Evolutionary conservation across 2,888 invertebrate species (phyloP).

Genomic region (Xiphydria camelus): DNA sequence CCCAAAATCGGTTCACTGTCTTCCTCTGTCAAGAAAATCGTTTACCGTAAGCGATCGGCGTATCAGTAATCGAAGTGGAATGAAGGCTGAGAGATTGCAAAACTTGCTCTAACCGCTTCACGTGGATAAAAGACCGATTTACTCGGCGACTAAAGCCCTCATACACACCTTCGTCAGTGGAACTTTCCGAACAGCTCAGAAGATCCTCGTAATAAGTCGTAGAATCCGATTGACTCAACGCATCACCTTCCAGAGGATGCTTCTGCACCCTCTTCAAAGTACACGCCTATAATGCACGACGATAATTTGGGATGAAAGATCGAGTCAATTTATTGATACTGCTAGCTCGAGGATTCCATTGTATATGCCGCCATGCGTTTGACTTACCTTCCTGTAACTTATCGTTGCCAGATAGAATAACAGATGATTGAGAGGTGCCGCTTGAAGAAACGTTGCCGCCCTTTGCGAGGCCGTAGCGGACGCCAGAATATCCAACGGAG

Average conservation of each 20-base stretch:
- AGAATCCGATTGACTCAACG: slow-evolving; percentile 84
- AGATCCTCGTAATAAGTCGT: slow-evolving; percentile 97
- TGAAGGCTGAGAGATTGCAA: too few species aligned
- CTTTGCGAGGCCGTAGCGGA: slow-evolving; percentile 72
- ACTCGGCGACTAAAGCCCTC: too few species aligned
- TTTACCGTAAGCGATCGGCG: too few species aligned
- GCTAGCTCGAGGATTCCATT: too few species aligned
- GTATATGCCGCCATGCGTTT: too few species aligned
- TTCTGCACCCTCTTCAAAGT: slow-evolving; percentile 80
- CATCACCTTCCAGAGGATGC: slow-evolving; percentile 84
- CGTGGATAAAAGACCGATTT: background rate
- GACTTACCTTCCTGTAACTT: slow-evolving; percentile 77
- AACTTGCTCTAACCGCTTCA: background rate
- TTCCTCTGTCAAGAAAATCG: slow-evolving; percentile 62
- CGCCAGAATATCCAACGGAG: slow-evolving; percentile 67
- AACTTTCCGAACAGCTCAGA: slow-evolving; percentile 87
- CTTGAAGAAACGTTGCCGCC: slow-evolving; percentile 70
- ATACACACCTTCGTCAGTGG: slow-evolving; percentile 87
- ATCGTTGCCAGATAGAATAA: slow-evolving; percentile 87
- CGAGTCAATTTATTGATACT: too few species aligned
- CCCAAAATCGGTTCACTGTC: slow-evolving; percentile 87
- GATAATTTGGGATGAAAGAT: too few species aligned
- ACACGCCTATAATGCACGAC: slow-evolving; percentile 68
- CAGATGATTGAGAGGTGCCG: slow-evolving; percentile 79
- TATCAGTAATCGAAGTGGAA: too few species aligned